Base-by-base conservation (phyloP, 64 coral and sea anemone species). In the Dendrophyllia cribrosa region DNA sequence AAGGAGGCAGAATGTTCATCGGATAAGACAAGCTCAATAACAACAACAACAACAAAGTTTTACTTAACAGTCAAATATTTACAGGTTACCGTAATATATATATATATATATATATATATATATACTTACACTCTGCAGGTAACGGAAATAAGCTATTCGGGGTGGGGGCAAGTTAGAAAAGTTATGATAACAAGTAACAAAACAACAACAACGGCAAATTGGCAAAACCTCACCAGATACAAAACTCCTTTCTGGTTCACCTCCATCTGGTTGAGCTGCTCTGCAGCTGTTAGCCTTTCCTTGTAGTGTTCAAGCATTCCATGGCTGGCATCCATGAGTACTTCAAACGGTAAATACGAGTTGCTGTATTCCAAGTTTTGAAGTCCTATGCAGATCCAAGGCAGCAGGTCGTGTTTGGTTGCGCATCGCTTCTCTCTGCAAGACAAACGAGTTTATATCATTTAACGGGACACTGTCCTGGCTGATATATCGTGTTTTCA, bases 371-470 rank as follows among this genome's bases (percentile, higher is more conserved):
- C 55, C 17, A 91, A 50, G 51, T 53, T 72, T 62, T 74, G 78
- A 51, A 91, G 51, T 59, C 69, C 53, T 50, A 63, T 46, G 46
- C 89, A 91, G 10, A 84, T 49, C 89, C 78, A 83, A 7, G 89
- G 78, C 6, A 80, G 68, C 6, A 91, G 44, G 46, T 83, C 64
- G 2, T 47, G 8, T 22, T 59, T 46, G 7, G 19, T 50, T 0
- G 53, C 78, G 23, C 63, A 44, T 52, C 51, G 61, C 21, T 46
- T 80, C 1, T 81, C 88, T 90, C 88, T 90, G 25, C 9, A 69
- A 67, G 69, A 61, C 6, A 34, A 34, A 34, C 34, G 34, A 34
- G 34, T 34, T 34, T 0, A 34, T 34, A 34, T 34, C 34, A 34
- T 34, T 34, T 2, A 34, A 34, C 34, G 34, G 34, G 34, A 34